Percentiles rank a stretch among this genome's conserved stretches.
Evolutionary conservation across 2,888 invertebrate genomes (phyloP).

Genomic region (Achlya flavicornis): DNA sequence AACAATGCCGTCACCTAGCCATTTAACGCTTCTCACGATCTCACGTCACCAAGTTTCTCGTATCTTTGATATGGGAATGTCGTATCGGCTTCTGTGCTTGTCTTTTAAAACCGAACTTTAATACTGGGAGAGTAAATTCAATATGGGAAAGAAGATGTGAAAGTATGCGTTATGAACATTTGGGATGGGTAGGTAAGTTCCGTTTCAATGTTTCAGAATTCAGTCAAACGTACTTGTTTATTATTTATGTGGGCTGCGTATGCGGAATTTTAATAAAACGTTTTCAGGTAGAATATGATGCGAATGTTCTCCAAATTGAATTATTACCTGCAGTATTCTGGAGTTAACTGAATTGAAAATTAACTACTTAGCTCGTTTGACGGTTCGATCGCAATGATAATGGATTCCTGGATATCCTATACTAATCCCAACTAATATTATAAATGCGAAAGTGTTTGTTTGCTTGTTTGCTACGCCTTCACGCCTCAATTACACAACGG

Average conservation of each 20-base stretch:
- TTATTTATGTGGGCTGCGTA: slow-evolving; percentile 58
- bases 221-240: slow-evolving; percentile 56
- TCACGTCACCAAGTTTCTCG: slow-evolving; percentile 57
- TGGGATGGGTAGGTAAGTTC: slow-evolving; percentile 45
- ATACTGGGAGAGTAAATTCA: slow-evolving; percentile 36
- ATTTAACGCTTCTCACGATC: slow-evolving; percentile 69
- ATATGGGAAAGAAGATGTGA: slow-evolving; percentile 27
- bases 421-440: too few species aligned
- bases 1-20: slow-evolving; percentile 41
- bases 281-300: slow-evolving; percentile 27
- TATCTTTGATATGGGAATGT: slow-evolving; percentile 52
- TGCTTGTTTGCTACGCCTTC: too few species aligned
- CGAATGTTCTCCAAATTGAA: slow-evolving; percentile 12
- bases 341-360: not conserved
- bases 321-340: slow-evolving; percentile 12
- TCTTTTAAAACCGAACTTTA: slow-evolving; percentile 51
- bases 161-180: slow-evolving; percentile 41
- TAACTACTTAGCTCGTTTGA: not conserved
- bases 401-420: not conserved
- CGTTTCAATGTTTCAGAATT: slow-evolving; percentile 62
- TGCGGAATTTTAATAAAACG: slow-evolving; percentile 53
- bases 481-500: too few species aligned
- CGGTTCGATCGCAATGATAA: not conserved
- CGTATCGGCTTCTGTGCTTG: slow-evolving; percentile 45
- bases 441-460: too few species aligned